These are phyloP conservation scores for Hemicrepidius hirtus DNA, from an alignment of 2,888 invertebrate species.

Conservation along the genomic window DNA sequence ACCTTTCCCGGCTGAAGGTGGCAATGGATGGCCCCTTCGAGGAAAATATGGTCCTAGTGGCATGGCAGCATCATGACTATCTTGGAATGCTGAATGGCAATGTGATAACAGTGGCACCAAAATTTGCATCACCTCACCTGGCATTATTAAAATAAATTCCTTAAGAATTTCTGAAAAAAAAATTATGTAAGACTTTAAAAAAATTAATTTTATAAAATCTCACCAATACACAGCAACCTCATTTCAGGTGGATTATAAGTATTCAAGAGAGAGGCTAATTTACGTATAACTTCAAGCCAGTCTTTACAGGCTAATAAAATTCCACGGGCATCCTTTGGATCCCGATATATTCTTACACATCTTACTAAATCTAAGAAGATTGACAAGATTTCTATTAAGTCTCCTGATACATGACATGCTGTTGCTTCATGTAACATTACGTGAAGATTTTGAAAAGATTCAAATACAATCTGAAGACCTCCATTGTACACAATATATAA, in stretches of 20 bases:
- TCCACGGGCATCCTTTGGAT: conserved; percentile 80
- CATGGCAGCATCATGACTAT: conserved; percentile 81
- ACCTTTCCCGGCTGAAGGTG: conserved; percentile 76
- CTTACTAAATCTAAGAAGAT: conserved; percentile 84
- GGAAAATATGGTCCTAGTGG: conserved; percentile 87
- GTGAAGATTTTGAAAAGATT: conserved; percentile 92
- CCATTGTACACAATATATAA: conserved; percentile 93
- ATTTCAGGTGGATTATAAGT: conserved; percentile 92
- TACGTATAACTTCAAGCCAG: conserved; percentile 90
- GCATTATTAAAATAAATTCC: conserved; percentile 86
- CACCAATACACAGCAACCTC: conserved; percentile 84
- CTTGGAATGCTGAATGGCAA: conserved; percentile 87
- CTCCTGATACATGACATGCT: conserved; percentile 88
- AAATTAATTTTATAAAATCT: too few species aligned
- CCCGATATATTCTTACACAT: conserved; percentile 81
- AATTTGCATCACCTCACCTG: conserved; percentile 86
- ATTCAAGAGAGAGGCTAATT: conserved; percentile 90
- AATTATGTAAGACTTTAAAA: conserved; percentile 1
- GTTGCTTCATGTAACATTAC: conserved; percentile 96
- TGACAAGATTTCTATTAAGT: conserved; percentile 88
- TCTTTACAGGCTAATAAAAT: conserved; percentile 86
- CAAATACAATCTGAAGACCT: conserved; percentile 87
- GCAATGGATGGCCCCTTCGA: conserved; percentile 77
- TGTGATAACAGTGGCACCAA: conserved; percentile 90
- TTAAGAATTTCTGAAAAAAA: conserved; percentile 79